phyloP scores from a whole-genome alignment of 2,888 invertebrate genomes.

The Drosophila prostipennis region DNA sequence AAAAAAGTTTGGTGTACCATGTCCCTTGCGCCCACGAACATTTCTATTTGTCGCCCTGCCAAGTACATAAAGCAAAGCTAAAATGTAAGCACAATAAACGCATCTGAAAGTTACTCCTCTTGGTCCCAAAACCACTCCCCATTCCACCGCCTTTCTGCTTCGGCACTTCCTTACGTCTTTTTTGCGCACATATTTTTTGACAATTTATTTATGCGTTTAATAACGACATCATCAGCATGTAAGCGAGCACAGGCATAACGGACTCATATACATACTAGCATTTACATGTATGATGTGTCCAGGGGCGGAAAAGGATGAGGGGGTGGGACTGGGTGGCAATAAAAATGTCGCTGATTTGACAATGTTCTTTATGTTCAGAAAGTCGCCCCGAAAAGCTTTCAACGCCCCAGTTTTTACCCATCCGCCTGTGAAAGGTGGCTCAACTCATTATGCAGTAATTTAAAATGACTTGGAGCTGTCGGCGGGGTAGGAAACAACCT shows the following conservation, averaged over 20 bases:
- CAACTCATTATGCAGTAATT: conserved; percentile 69
- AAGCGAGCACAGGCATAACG: conserved; percentile 25
- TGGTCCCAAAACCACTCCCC: not conserved
- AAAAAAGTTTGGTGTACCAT: conserved; percentile 22
- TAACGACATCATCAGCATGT: conserved; percentile 77
- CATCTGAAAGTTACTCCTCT: conserved; percentile 28
- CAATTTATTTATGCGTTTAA: conserved; percentile 79
- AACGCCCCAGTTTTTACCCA: conserved; percentile 15
- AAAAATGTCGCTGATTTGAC: conserved; percentile 80
- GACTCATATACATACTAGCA: conserved; percentile 20
- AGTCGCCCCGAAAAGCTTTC: conserved; percentile 35
- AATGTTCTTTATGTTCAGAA: conserved; percentile 68
- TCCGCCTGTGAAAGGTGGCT: conserved; percentile 16
- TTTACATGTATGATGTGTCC: conserved; percentile 22
- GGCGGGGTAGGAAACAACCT: conserved; percentile 1
- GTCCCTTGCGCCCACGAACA: conserved; percentile 11
- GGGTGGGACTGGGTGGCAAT: conserved; percentile 54
- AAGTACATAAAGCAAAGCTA: conserved; percentile 44
- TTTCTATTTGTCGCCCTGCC: conserved; percentile 43
- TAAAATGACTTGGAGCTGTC: conserved; percentile 55
- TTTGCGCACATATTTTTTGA: conserved; percentile 53
- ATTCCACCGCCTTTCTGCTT: conserved; percentile 4
- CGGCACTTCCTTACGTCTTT: conserved; percentile 28
- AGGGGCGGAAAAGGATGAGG: not conserved
- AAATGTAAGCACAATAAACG: conserved; percentile 43